These are phyloP conservation scores for Erithacus rubecula DNA, from an alignment of 2,797 vertebrate species.

Conservation along the genomic window DNA sequence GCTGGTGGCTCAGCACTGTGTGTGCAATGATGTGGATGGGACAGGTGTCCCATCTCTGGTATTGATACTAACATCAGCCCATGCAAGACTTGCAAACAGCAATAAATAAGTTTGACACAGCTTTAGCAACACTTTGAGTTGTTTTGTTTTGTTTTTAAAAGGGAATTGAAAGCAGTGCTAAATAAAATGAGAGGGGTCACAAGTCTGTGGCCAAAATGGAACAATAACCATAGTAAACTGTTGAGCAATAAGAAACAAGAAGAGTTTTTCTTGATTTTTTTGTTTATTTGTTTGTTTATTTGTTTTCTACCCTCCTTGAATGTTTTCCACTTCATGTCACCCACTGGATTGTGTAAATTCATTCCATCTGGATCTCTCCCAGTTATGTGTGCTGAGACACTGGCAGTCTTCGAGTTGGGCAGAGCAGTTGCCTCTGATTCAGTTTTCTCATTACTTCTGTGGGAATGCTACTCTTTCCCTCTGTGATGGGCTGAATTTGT, in stretches of 20 bases:
- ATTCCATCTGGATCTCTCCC: constrained; percentile 62
- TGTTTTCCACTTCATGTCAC: constrained; percentile 68
- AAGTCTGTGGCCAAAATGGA: constrained; percentile 58
- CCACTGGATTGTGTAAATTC: constrained; percentile 56
- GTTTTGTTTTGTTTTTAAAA: constrained; percentile 61
- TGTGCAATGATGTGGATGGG: neutral
- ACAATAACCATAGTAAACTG: constrained; percentile 68
- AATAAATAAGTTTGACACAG: constrained; percentile 45
- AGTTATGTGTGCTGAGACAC: constrained; percentile 7
- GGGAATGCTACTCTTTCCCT: neutral
- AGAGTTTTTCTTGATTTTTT: neutral
- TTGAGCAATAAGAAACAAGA: constrained; percentile 64
- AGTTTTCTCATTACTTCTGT: neutral
- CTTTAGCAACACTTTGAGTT: constrained; percentile 53
- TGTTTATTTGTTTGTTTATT: constrained; percentile 63
- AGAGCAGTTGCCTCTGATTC: neutral
- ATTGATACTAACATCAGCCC: neutral
- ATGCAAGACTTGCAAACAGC: neutral
- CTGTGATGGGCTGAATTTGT: neutral
- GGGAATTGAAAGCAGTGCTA: constrained; percentile 53
- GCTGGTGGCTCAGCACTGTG: neutral
- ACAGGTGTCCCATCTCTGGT: neutral
- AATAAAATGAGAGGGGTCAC: constrained; percentile 57
- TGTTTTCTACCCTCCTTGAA: constrained; percentile 61
- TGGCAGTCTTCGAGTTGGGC: neutral